Percentiles rank a stretch among this genome's conserved stretches.
Evolutionary conservation across 2,888 invertebrate species (phyloP).

Genomic region (Tetramorium bicarinatum): DNA sequence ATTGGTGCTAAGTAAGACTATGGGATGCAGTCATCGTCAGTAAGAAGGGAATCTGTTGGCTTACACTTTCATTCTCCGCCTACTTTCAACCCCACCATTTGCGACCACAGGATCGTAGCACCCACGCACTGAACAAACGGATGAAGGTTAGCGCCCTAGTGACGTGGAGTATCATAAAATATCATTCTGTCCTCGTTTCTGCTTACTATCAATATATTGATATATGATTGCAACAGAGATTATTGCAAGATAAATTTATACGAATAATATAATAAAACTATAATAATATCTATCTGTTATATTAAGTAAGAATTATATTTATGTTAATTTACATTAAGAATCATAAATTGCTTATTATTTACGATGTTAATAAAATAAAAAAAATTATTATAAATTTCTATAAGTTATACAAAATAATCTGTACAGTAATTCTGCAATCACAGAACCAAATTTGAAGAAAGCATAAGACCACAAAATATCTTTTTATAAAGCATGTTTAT

Average conservation of each 20-base stretch:
- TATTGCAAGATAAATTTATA: neutral
- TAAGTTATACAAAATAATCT: neutral
- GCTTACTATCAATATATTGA: neutral
- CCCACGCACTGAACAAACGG: constrained; percentile 23
- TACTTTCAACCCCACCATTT: constrained; percentile 40
- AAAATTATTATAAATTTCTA: neutral
- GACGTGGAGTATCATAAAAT: neutral
- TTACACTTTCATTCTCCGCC: constrained; percentile 27
- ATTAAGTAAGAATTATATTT: neutral
- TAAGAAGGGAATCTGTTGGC: constrained; percentile 39
- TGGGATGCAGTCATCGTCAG: constrained; percentile 22
- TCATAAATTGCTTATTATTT: neutral
- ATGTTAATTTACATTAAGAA: neutral
- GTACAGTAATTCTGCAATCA: neutral
- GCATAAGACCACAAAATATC: neutral
- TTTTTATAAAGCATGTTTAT: neutral
- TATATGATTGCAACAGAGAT: neutral
- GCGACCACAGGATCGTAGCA: constrained; percentile 42
- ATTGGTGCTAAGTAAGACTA: constrained; percentile 24
- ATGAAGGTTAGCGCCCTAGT: constrained; percentile 15
- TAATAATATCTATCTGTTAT: neutral
- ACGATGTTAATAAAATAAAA: neutral
- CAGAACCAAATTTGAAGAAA: neutral
- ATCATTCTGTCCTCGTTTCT: neutral
- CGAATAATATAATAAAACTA: neutral